Evolutionary conservation across 2,888 invertebrate species (phyloP).

Genomic region (Diplazon laetatorius): DNA sequence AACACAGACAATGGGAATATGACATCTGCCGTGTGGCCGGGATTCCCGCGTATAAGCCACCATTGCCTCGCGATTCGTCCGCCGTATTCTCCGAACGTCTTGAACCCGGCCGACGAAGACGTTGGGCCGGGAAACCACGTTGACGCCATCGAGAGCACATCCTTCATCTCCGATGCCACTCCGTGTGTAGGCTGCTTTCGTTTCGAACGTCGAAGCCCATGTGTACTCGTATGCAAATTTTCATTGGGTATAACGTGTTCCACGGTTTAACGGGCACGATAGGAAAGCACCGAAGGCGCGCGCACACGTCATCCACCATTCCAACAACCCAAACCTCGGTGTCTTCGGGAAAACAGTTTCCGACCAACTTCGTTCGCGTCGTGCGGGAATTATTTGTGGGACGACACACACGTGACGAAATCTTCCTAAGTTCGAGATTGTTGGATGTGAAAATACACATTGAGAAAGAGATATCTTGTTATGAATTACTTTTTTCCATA

Average conservation of each 20-base stretch:
- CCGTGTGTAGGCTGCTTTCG: slow-evolving; percentile 13
- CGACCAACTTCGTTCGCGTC: slow-evolving; percentile 16
- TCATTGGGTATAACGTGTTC: slow-evolving; percentile 74
- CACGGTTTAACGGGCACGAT: slow-evolving; percentile 44
- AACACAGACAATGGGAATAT: slow-evolving; percentile 81
- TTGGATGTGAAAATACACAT: slow-evolving; percentile 28
- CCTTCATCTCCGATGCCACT: slow-evolving; percentile 41
- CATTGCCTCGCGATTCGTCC: slow-evolving; percentile 25
- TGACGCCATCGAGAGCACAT: slow-evolving; percentile 43
- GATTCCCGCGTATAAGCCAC: slow-evolving; percentile 42
- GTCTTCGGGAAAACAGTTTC: slow-evolving; percentile 24
- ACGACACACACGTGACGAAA: slow-evolving; percentile 41
- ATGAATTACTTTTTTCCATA: no score
- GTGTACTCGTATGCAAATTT: slow-evolving; percentile 80
- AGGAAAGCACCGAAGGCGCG: slow-evolving; percentile 37
- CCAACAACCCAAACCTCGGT: slow-evolving; percentile 20
- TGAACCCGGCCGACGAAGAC: slow-evolving; percentile 35
- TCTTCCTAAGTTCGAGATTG: slow-evolving; percentile 46
- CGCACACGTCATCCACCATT: slow-evolving; percentile 4
- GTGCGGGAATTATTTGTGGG: slow-evolving; percentile 13
- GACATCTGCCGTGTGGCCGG: slow-evolving; percentile 78
- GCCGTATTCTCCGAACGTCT: slow-evolving; percentile 39
- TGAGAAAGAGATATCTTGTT: neutral
- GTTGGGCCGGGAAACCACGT: slow-evolving; percentile 7
- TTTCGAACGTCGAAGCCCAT: slow-evolving; percentile 46